Evolutionary conservation across 2,113 vertebrate species (phyloP).

Genomic region (Oncorhynchus clarkii): DNA sequence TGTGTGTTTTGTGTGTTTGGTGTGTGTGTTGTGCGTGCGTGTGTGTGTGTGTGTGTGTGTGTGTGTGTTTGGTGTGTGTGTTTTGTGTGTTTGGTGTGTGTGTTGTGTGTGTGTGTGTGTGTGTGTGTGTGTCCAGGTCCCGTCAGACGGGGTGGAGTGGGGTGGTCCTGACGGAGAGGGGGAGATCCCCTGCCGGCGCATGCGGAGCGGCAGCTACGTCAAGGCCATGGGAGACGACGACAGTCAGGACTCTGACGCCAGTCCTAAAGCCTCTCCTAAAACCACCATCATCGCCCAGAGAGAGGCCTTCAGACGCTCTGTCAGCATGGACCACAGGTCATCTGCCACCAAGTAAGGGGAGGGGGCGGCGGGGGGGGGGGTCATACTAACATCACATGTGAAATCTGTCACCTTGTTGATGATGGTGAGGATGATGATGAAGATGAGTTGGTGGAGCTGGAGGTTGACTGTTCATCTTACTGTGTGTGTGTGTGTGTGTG

Average conservation of each 20-base stretch:
- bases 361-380: neutral
- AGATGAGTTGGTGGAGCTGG: too few relatives aligned
- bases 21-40: too few relatives aligned
- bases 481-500: too few relatives aligned
- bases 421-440: too few relatives aligned
- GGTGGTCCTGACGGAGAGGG: conserved; percentile 77
- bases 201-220: conserved; percentile 99
- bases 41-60: conserved; percentile 5
- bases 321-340: conserved; percentile 94
- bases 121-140: conserved; percentile 77
- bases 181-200: conserved; percentile 95
- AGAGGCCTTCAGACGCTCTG: conserved; percentile 87
- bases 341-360: conserved; percentile 52
- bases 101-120: too few relatives aligned
- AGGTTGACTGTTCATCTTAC: neutral
- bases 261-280: conserved; percentile 87
- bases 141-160: conserved; percentile 86
- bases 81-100: too few relatives aligned
- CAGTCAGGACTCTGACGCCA: conserved; percentile 90
- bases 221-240: conserved; percentile 99
- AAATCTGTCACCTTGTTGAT: too few relatives aligned
- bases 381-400: too few relatives aligned
- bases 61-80: neutral
- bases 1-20: too few relatives aligned
- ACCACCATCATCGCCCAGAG: conserved; percentile 81